Conservation (phyloP, 2,888 invertebrate genomes). For the Tipula unca region DNA sequence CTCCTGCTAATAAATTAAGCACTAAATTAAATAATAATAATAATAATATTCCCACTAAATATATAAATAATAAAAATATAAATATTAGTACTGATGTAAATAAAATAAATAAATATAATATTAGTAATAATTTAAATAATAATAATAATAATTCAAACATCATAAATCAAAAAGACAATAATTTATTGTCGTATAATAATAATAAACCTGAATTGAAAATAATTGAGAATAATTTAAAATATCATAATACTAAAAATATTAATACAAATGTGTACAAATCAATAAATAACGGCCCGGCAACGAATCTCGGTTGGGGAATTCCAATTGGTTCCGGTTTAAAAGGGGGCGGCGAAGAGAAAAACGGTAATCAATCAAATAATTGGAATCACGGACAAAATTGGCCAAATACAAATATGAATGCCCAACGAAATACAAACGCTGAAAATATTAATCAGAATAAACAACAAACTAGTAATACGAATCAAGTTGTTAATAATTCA, state of each 20-base stretch:
- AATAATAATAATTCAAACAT: neutral
- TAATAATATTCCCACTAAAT: neutral
- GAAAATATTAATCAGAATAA: slow-evolving; percentile 15
- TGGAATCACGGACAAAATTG: slow-evolving; percentile 19
- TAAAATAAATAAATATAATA: slow-evolving; percentile 8
- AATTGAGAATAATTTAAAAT: slow-evolving; percentile 2
- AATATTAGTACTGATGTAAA: slow-evolving; percentile 14
- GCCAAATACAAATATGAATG: slow-evolving; percentile 17
- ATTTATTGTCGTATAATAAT: neutral
- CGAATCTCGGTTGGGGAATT: slow-evolving; percentile 16
- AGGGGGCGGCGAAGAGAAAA: slow-evolving; percentile 18
- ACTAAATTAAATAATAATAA: neutral
- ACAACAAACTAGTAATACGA: neutral
- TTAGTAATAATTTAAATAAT: neutral
- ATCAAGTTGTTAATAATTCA: neutral
- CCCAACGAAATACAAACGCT: neutral
- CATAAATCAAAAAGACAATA: neutral
- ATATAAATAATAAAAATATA: slow-evolving; percentile 15
- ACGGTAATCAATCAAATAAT: slow-evolving; percentile 19
- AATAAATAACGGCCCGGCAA: slow-evolving; percentile 1
- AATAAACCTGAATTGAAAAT: neutral
- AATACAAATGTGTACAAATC: neutral
- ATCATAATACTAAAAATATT: neutral
- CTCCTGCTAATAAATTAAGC: neutral
- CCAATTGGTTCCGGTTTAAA: slow-evolving; percentile 16